Evolutionary conservation across 1,140 invertebrate genomes (phyloP).

Genomic region (Trichoplusia ni): DNA sequence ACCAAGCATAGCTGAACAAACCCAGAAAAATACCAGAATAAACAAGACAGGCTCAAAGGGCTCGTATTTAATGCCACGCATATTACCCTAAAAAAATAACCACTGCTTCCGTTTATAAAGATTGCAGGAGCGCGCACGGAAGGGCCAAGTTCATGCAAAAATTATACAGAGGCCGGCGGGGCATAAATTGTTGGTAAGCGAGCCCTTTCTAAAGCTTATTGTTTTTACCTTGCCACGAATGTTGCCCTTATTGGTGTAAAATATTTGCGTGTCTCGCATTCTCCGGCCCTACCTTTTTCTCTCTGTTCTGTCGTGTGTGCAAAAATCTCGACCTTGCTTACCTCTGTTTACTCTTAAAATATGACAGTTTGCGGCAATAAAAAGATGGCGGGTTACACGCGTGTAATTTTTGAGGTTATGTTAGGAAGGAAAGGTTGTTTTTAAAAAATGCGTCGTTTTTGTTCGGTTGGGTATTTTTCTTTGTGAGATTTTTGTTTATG

Average conservation of each 20-base stretch:
- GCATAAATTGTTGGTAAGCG: constrained; percentile 22
- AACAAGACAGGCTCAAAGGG: constrained; percentile 10
- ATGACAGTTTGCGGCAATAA: constrained; percentile 6
- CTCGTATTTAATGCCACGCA: constrained; percentile 26
- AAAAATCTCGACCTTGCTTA: constrained; percentile 19
- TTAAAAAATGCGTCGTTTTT: neutral
- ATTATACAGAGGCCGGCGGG: constrained; percentile 39
- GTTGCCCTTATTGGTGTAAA: constrained; percentile 46
- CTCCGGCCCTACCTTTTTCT: constrained; percentile 5
- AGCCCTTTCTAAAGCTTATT: constrained; percentile 31
- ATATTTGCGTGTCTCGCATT: constrained; percentile 38
- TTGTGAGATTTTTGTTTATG: too few species aligned
- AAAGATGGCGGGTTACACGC: constrained; percentile 6
- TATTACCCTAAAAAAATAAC: constrained; percentile 28
- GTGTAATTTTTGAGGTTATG: constrained; percentile 3
- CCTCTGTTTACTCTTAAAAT: constrained; percentile 16
- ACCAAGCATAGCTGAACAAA: neutral
- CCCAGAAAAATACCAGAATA: constrained; percentile 7
- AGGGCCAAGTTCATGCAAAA: constrained; percentile 44
- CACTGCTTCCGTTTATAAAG: constrained; percentile 27
- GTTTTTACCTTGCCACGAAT: constrained; percentile 41
- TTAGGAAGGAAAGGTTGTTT: neutral
- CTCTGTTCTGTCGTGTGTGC: constrained; percentile 4
- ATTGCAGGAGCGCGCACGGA: constrained; percentile 26
- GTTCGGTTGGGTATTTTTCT: too few species aligned